A percentile compares a stretch with the other conserved stretches of the same genome.
Evolutionary conservation across 30 jellyfish, hydroid and myxozoan genomes (phyloP).

Genomic region (Mastigias papua): DNA sequence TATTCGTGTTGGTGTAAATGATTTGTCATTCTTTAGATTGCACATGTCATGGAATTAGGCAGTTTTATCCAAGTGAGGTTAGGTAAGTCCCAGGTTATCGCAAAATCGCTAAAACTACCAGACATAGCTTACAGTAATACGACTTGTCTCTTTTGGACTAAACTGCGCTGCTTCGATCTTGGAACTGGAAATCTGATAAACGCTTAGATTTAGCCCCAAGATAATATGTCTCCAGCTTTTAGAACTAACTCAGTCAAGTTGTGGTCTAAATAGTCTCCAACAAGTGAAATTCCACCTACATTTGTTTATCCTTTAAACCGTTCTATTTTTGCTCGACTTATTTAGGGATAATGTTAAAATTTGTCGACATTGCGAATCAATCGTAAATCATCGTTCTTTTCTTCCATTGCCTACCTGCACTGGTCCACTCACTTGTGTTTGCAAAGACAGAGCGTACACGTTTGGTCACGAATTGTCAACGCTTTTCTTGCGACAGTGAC

Average conservation of each 20-base stretch:
- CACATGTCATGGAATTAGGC: background rate
- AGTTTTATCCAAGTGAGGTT: background rate
- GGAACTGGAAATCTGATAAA: background rate
- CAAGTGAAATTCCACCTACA: background rate
- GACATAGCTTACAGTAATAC: background rate
- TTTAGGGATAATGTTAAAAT: slow-evolving; percentile 7
- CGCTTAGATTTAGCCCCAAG: background rate
- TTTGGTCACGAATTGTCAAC: background rate
- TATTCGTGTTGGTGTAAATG: background rate
- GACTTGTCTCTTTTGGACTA: background rate
- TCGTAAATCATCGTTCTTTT: background rate
- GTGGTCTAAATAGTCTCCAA: background rate
- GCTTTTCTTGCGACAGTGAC: background rate
- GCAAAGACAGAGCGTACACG: background rate
- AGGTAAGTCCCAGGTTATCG: background rate
- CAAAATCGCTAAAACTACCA: background rate
- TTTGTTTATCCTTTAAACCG: background rate
- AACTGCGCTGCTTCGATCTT: slow-evolving; percentile 22
- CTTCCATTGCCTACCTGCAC: background rate
- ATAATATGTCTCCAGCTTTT: slow-evolving; percentile 9
- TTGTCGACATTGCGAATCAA: slow-evolving; percentile 11
- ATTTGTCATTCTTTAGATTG: background rate
- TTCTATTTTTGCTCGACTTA: background rate
- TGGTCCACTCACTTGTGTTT: background rate
- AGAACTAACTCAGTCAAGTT: background rate